Percentiles rank a stretch among this genome's conserved stretches.
Conservation (phyloP, 2,113 vertebrate species). For the Labeo rohita region DNA sequence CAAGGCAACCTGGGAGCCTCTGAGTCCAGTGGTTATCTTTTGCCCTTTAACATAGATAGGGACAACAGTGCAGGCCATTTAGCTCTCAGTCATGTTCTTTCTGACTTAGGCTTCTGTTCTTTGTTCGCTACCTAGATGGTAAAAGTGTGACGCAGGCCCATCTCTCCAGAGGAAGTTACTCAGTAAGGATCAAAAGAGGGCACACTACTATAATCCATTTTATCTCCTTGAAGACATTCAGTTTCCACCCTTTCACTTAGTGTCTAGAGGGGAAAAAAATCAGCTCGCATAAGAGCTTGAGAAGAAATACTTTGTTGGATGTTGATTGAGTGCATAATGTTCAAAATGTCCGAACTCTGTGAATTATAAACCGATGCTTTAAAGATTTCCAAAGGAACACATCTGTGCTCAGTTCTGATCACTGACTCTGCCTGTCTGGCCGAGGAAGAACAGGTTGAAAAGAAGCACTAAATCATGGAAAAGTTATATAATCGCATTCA, state of each 20-base stretch:
- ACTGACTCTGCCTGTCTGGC: neutral
- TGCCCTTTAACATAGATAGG: slow-evolving; percentile 74
- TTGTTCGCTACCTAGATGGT: slow-evolving; percentile 26
- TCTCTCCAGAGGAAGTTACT: slow-evolving; percentile 31
- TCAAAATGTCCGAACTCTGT: neutral
- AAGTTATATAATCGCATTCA: neutral
- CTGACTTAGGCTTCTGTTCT: slow-evolving; percentile 35
- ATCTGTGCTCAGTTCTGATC: slow-evolving; percentile 12
- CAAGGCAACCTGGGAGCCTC: slow-evolving; percentile 48
- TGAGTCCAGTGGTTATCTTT: slow-evolving; percentile 73
- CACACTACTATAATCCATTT: slow-evolving; percentile 10
- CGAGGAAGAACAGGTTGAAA: slow-evolving; percentile 2
- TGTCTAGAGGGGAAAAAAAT: neutral
- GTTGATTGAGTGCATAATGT: slow-evolving; percentile 1
- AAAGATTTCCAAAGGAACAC: slow-evolving; percentile 13
- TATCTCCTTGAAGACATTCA: slow-evolving; percentile 10
- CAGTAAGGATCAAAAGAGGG: slow-evolving; percentile 48
- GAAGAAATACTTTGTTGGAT: neutral
- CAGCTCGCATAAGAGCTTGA: neutral
- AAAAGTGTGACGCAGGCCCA: slow-evolving; percentile 25
- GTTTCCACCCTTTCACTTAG: slow-evolving; percentile 1
- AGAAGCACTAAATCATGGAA: neutral
- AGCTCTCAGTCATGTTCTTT: slow-evolving; percentile 57
- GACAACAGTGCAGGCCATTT: slow-evolving; percentile 70
- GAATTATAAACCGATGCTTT: neutral